Conservation (phyloP, 2,888 invertebrate genomes). For the Bembecia ichneumoniformis region DNA sequence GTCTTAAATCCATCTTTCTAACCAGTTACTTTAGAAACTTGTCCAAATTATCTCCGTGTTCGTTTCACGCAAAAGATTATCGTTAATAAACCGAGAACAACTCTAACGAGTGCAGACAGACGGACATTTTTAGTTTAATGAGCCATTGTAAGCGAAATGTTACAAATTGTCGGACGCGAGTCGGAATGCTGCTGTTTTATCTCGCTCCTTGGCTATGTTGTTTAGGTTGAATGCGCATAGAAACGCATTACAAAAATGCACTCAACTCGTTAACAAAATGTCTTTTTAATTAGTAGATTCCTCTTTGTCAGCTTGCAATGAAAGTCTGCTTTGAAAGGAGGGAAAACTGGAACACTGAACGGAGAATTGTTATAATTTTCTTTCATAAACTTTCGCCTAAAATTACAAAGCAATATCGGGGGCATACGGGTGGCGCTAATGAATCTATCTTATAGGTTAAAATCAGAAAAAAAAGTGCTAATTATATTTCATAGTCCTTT, state of each 20-base stretch:
- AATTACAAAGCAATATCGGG: too few relatives aligned
- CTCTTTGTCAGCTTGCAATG: background rate
- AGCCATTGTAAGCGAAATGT: constrained; percentile 34
- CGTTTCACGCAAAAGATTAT: background rate
- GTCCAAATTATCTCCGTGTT: background rate
- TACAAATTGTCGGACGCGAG: constrained; percentile 15
- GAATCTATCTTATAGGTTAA: too few relatives aligned
- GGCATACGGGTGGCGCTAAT: too few relatives aligned
- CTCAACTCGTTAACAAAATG: background rate
- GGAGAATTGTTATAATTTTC: too few relatives aligned
- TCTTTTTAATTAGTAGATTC: background rate
- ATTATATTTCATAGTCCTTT: too few relatives aligned
- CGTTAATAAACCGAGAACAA: constrained; percentile 18
- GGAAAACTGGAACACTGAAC: too few relatives aligned
- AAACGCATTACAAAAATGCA: constrained; percentile 1
- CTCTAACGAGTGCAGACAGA: constrained; percentile 11
- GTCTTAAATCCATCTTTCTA: background rate
- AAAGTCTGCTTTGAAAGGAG: too few relatives aligned
- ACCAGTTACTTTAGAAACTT: background rate
- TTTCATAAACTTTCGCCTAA: too few relatives aligned
- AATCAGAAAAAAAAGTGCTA: too few relatives aligned
- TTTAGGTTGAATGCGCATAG: constrained; percentile 4
- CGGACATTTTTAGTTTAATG: constrained; percentile 32
- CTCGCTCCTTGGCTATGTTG: constrained; percentile 13
- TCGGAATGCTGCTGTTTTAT: constrained; percentile 13